Evolutionary conservation across 2,113 vertebrate species (phyloP), one percentile per base, ranked within the genome.

Genomic region (Alethe castanea): DNA sequence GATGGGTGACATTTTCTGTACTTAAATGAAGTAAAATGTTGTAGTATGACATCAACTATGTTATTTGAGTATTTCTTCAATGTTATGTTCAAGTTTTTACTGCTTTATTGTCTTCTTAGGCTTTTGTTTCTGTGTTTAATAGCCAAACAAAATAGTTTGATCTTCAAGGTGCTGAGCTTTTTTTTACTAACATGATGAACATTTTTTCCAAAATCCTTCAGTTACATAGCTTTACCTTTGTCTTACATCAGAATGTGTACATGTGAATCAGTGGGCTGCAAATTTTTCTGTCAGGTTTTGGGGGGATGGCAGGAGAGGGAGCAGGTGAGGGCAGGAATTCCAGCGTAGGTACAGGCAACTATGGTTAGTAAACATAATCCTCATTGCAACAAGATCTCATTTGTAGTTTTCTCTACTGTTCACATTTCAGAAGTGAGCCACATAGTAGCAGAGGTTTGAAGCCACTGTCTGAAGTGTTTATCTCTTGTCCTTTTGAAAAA

Each of bases 11-110:
- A 94, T 78, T 92, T 64, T 50, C 92, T 97, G 90, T 97, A 90
- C 76, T 86, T 93, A 79, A 60, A 82, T 96, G 93, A 97, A 98
- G 95, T 98, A 98, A 98, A 98, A 95, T 54, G 64, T 91, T 95
- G 56, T 14, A 95, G 95, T 91, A 93, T 81, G 90, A 73, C 54
- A 73, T 86, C 94, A 89, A 31, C 54, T 92, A 9, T 83, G 83
- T 94, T 94, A 84, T 94, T 83, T 77, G 88, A 95, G 48, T 86
- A 64, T 86, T 96, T 95, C 86, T 96, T 97, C 88, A 56, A 48
- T 92, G 85, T 26, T 86, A 48, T 29, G 66, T 96, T 77, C 81
- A 45, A 66, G 14, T 73, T 70, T 83, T 94, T 81, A 81, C 45
- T 26, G 33, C 19, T 56, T 76, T 36, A 11, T 77, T 60, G 10